Conservation (phyloP, 2,888 invertebrate species). For the Eupithecia tripunctaria region DNA sequence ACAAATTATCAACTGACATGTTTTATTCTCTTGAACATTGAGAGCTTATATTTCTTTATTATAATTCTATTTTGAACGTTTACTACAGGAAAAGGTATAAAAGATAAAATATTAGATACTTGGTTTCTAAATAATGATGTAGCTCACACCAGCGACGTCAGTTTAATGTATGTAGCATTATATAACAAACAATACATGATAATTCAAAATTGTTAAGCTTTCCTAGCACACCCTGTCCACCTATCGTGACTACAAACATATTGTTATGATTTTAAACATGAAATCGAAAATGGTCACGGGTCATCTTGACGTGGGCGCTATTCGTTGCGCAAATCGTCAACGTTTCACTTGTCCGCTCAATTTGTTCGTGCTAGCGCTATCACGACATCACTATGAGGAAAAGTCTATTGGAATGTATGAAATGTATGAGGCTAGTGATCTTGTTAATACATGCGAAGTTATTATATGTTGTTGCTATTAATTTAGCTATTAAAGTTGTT, state of each 20-base stretch:
- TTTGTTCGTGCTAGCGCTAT: conserved; percentile 54
- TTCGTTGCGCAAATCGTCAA: conserved; percentile 69
- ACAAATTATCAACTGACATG: neutral
- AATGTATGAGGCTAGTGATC: conserved; percentile 10
- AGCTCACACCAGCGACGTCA: too few relatives aligned
- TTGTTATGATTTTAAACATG: conserved; percentile 80
- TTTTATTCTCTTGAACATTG: neutral
- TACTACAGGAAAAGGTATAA: neutral
- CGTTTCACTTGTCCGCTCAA: conserved; percentile 65
- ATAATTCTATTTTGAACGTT: neutral
- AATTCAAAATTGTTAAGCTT: too few relatives aligned
- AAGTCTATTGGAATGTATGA: conserved; percentile 25
- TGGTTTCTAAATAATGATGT: too few relatives aligned
- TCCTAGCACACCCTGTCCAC: conserved; percentile 42
- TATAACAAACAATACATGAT: too few relatives aligned
- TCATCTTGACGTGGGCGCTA: conserved; percentile 65
- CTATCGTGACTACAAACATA: conserved; percentile 75
- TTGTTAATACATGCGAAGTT: conserved; percentile 1
- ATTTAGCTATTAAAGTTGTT: neutral
- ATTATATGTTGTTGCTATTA: neutral
- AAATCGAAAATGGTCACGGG: conserved; percentile 77
- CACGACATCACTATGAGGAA: conserved; percentile 51
- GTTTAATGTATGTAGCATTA: too few relatives aligned
- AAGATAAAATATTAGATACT: too few relatives aligned
- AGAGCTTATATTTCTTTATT: neutral